These are phyloP conservation scores for Hypercompe scribonia DNA, from an alignment of 2,888 invertebrate genomes.

Conservation along the genomic window DNA sequence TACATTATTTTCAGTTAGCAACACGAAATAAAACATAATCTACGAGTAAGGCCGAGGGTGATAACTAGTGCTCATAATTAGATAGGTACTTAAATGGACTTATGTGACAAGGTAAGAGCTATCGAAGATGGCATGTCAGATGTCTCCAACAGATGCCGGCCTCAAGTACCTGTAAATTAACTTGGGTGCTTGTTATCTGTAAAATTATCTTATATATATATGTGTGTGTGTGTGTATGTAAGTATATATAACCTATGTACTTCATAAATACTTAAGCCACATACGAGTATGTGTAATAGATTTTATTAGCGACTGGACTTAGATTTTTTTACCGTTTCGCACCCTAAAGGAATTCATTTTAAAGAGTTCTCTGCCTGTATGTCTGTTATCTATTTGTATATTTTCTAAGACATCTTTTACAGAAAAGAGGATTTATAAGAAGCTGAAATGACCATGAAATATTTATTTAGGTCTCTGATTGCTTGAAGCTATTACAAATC, in stretches of 20 bases:
- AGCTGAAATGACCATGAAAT: background rate
- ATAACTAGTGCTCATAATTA: too few species aligned
- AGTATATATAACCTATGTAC: background rate
- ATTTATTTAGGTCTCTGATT: background rate
- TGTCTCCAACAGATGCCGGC: conserved; percentile 68
- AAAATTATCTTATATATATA: conserved; percentile 47
- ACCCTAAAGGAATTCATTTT: too few species aligned
- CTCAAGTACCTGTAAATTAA: conserved; percentile 58
- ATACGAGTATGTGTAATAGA: too few species aligned
- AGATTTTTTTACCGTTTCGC: too few species aligned
- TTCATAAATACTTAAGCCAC: background rate
- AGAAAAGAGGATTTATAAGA: background rate
- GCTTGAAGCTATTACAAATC: too few species aligned
- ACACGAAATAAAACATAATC: too few species aligned
- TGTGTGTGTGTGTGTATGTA: too few species aligned
- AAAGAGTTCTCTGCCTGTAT: too few species aligned
- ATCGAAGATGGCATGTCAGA: conserved; percentile 82
- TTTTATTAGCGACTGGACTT: too few species aligned
- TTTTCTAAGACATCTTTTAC: background rate
- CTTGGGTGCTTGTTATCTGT: conserved; percentile 52
- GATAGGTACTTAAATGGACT: conserved; percentile 33
- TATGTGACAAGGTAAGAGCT: conserved; percentile 71
- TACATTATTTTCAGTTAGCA: too few species aligned
- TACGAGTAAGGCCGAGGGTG: too few species aligned
- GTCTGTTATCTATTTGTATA: background rate